Base-by-base conservation (phyloP, 1,140 invertebrate species). In the Aethina tumida region DNA sequence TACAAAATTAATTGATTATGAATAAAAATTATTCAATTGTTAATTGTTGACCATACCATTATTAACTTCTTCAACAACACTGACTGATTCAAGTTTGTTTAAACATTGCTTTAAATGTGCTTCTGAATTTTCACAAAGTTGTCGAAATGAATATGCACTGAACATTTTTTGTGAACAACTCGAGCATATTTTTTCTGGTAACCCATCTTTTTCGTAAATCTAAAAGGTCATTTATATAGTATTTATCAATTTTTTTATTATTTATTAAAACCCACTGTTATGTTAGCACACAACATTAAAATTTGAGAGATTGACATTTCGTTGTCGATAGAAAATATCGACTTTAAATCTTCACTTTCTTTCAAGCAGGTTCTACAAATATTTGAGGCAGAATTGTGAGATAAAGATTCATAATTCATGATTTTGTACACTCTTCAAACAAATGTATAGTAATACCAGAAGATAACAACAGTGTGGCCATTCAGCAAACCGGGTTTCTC, bases 131-230 rank as follows among this genome's bases (percentile, higher is more conserved):
- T 49, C 37, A 35, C 52, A 55, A n/a, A 49, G 37, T 33, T 44
- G 41, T 28, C 39, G 47, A 34, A 56, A 56, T 19, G 35, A 40
- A 44, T 41, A 49, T 4, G 38, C 14, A 18, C 35, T 39, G 28
- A 34, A 33, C 4, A 56, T 37, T 45, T 51, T 36, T 14, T 48
- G 10, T 12, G 43, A 20, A 39, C 55, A 56, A 25, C 47, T 41
- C 8, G 22, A 15, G 37, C 55, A 56, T 16, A 56, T 49, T 21
- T 45, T 45, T 44, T 49, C 24, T 7, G 55, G 55, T 27, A 55
- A 34, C 14, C 50, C 52, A 44, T 56, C 55, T 19, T 44, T 35
- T 37, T 43, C 33, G 8, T 34, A 7, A 9, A 56, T 31, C 54
- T 56, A 34, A 15, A 47, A 46, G 29, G 24, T 22, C 29, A 25